Base-by-base conservation (phyloP, 2,113 vertebrate genomes). In the Lipotes vexillifer region DNA sequence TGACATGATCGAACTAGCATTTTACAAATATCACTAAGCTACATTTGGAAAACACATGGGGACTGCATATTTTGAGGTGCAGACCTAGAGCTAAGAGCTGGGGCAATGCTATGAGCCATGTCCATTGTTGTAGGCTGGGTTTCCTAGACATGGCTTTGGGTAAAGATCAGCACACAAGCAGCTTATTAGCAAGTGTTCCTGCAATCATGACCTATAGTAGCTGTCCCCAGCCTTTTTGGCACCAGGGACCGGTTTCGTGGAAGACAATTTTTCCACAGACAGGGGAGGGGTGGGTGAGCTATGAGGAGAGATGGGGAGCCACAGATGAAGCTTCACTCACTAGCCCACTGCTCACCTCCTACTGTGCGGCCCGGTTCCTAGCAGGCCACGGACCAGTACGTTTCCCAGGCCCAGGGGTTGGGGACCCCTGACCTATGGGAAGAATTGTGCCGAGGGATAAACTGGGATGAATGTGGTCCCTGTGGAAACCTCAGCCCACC, bases 121-220 rank as follows among this genome's bases (percentile, higher is more conserved):
- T 27, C 8, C 6, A 2, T 8, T 7, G 2, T 2, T 9, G 3
- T 8, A 21, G 14, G 8, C 41, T 14, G 46, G 23, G 4, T 36
- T 52, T 38, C 65, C n/a, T 5, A 20, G 68, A 86, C 20, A 29
- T 55, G 0, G 3, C 46, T 71, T 57, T 33, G 15, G 82, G 1
- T 15, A 12, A n/a, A 44, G 17, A 23, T 46, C 6, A 31, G 57
- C 27, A 20, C 0, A 1, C 12, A 31, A 6, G 25, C 11, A 0
- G 2, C 18, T 49, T 14, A 31, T 59, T 49, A 81, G 63, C 3
- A 0, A 8, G 1, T 1, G 2, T 9, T 23, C 82, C 23, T 87
- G 13, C 21, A 27, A 1, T 57, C 36, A 9, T 5, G 8, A 6
- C 20, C 49, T 52, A 52, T 52, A 52, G 49, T 5, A 17, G 49